Conservation (phyloP, 2,888 invertebrate genomes). For the Macroteleia sp. region DNA sequence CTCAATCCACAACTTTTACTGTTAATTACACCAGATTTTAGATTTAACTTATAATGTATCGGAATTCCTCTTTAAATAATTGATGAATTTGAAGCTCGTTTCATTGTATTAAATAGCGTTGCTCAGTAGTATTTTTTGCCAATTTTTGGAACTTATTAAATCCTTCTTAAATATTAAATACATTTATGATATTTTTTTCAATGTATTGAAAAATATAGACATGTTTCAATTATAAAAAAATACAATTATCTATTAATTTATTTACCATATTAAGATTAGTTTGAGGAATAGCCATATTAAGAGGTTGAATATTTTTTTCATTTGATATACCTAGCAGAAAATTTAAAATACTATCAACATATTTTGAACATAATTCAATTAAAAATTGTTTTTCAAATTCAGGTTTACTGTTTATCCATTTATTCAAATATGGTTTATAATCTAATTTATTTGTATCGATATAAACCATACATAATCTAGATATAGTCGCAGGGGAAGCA, state of each 20-base stretch:
- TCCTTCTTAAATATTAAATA: too few relatives aligned
- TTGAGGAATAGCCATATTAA: slow-evolving; percentile 92
- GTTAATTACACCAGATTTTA: too few relatives aligned
- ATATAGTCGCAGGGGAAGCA: slow-evolving; percentile 96
- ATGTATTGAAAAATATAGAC: too few relatives aligned
- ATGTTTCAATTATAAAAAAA: too few relatives aligned
- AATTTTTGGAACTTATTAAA: too few relatives aligned
- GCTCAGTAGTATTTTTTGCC: too few relatives aligned
- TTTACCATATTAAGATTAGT: slow-evolving; percentile 92
- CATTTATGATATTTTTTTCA: too few relatives aligned
- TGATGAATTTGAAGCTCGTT: too few relatives aligned
- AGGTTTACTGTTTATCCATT: slow-evolving; percentile 88
- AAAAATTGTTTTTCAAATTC: slow-evolving; percentile 83
- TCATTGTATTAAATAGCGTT: too few relatives aligned
- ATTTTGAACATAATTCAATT: slow-evolving; percentile 89
- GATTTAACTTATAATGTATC: too few relatives aligned
- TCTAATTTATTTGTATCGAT: slow-evolving; percentile 96
- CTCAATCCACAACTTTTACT: too few relatives aligned
- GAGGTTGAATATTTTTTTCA: slow-evolving; percentile 89
- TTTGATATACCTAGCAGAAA: slow-evolving; percentile 90
- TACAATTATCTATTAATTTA: slow-evolving; percentile 3
- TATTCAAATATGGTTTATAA: slow-evolving; percentile 93
- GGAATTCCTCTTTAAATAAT: too few relatives aligned
- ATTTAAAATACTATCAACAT: slow-evolving; percentile 89
- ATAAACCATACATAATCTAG: slow-evolving; percentile 96